Conservation (phyloP, 2,797 vertebrate species). For the Sebastes trivittatus region DNA sequence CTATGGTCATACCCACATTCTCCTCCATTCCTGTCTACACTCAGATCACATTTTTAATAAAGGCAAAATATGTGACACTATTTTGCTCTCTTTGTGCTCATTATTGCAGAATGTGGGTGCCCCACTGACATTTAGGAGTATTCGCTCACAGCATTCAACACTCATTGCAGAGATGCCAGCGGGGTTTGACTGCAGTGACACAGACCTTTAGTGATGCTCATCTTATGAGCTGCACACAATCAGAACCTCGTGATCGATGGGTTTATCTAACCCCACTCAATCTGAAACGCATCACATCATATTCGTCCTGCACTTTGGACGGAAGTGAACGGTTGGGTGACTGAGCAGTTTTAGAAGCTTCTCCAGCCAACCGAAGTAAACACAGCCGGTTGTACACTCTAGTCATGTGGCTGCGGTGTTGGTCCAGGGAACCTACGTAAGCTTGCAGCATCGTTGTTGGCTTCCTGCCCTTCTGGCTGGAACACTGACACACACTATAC, state of each 20-base stretch:
- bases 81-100: background rate
- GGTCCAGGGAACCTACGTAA: conserved; percentile 54
- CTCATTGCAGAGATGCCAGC: background rate
- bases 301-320: conserved; percentile 39
- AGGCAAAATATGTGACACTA: background rate
- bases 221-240: background rate
- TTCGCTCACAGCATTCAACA: background rate
- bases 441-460: conserved; percentile 67
- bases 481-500: conserved; percentile 29
- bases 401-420: conserved; percentile 63
- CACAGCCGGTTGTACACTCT: conserved; percentile 49
- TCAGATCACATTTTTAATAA: background rate
- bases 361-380: conserved; percentile 46
- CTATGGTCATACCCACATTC: background rate
- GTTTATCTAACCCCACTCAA: conserved; percentile 1
- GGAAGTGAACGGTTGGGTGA: conserved; percentile 41
- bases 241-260: background rate
- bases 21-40: background rate
- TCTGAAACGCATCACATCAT: conserved; percentile 24
- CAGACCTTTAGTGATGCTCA: background rate
- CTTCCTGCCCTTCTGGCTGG: conserved; percentile 57
- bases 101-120: background rate
- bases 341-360: conserved; percentile 51
- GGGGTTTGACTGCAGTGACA: background rate
- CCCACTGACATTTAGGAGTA: background rate